These are phyloP conservation scores for Crax fasciolata DNA, from an alignment of 2,797 vertebrate species.

Conservation along the genomic window DNA sequence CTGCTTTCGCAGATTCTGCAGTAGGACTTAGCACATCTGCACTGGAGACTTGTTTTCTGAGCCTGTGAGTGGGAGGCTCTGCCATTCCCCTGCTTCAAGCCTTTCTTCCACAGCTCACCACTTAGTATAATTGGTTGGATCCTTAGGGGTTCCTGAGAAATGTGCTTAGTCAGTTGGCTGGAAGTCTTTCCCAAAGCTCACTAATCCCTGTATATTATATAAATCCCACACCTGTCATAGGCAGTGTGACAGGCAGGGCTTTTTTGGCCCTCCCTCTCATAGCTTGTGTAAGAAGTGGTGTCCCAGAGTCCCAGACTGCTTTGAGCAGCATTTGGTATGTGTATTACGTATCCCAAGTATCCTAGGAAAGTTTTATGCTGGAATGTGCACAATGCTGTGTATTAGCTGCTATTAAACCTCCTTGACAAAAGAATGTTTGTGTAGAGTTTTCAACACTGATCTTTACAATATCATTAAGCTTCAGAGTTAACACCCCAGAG, in stretches of 20 bases:
- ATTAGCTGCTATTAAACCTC: conserved; percentile 50
- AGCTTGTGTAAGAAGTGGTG: conserved; percentile 4
- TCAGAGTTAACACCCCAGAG: neutral
- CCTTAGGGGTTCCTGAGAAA: conserved; percentile 61
- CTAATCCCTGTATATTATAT: conserved; percentile 64
- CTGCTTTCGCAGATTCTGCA: conserved; percentile 23
- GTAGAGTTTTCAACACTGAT: neutral
- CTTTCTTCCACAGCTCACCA: neutral
- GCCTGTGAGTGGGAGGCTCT: neutral
- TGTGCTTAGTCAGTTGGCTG: conserved; percentile 62
- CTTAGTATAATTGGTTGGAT: conserved; percentile 37
- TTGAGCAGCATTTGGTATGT: conserved; percentile 31
- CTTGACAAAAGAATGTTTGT: neutral
- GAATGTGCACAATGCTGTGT: conserved; percentile 52
- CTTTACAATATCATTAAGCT: neutral
- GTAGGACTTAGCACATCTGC: conserved; percentile 35
- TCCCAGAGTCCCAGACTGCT: conserved; percentile 41
- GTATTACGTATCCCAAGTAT: conserved; percentile 20
- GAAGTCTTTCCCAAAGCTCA: conserved; percentile 38
- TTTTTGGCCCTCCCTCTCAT: conserved; percentile 13
- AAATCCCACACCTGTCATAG: conserved; percentile 68
- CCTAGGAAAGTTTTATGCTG: conserved; percentile 2
- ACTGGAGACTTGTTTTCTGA: conserved; percentile 11
- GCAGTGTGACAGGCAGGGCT: conserved; percentile 38
- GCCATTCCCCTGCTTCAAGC: neutral